A percentile compares a stretch with the other conserved stretches of the same genome.
phyloP scores from a whole-genome alignment of 2,888 invertebrate species.

The Syrista parreyssii region DNA sequence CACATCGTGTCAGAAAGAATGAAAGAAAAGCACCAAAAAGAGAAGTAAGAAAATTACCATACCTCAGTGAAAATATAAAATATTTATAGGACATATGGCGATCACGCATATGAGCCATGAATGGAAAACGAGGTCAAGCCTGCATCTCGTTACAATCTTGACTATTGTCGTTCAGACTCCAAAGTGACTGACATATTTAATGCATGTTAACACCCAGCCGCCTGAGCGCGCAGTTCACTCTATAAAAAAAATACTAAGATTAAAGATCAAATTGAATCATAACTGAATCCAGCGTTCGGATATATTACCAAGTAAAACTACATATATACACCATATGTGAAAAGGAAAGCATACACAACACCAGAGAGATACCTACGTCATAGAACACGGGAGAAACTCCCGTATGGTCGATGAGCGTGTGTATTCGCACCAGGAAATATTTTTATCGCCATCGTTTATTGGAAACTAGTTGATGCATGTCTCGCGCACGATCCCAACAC shows the following conservation, averaged over 20 bases:
- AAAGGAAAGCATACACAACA: background rate
- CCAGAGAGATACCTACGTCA: background rate
- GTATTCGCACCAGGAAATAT: background rate
- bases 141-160: constrained; percentile 19
- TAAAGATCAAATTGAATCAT: background rate
- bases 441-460: background rate
- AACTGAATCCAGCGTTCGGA: background rate
- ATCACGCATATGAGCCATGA: background rate
- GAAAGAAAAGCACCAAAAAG: background rate
- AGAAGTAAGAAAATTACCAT: background rate
- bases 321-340: background rate
- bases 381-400: background rate
- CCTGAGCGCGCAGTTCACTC: background rate
- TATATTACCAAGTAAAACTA: background rate
- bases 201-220: background rate
- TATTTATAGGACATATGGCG: constrained; percentile 10
- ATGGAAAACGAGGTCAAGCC: constrained; percentile 6
- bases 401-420: background rate
- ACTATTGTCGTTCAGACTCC: constrained; percentile 18
- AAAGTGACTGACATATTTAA: background rate
- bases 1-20: background rate
- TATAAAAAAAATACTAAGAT: background rate
- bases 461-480: background rate
- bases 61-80: constrained; percentile 15
- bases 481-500: background rate